Conservation (phyloP, 2,888 invertebrate genomes). For the Incurvaria masculella region DNA sequence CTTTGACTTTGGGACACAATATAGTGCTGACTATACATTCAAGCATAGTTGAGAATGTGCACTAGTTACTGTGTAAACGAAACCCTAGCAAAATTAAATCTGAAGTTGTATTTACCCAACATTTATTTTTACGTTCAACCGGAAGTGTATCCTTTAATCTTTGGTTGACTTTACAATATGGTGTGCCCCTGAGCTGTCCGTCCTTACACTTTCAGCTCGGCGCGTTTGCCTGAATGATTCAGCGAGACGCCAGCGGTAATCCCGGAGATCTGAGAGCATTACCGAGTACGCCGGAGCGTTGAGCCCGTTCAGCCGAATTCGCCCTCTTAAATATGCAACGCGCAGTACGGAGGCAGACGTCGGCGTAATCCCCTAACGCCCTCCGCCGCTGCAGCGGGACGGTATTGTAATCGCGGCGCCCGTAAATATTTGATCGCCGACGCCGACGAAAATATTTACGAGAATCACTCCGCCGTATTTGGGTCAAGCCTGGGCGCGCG, state of each 20-base stretch:
- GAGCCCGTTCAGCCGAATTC: no score
- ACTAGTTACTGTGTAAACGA: no score
- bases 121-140: no score
- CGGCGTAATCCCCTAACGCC: slow-evolving; percentile 30
- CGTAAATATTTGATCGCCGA: slow-evolving; percentile 46
- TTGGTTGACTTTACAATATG: no score
- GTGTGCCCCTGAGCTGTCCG: no score
- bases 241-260: background rate
- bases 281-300: background rate
- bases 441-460: slow-evolving; percentile 36
- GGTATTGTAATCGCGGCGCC: slow-evolving; percentile 31
- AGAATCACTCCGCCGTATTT: slow-evolving; percentile 11
- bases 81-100: no score
- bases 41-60: no score
- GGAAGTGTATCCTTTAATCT: no score
- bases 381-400: slow-evolving; percentile 8
- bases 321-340: slow-evolving; percentile 36
- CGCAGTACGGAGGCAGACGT: slow-evolving; percentile 30
- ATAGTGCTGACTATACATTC: no score
- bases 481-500: background rate
- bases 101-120: no score
- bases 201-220: background rate
- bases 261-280: background rate
- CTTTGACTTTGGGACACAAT: no score
- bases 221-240: background rate